Conservation (phyloP, 2,113 vertebrate species). For the Glaucidium brasilianum region DNA sequence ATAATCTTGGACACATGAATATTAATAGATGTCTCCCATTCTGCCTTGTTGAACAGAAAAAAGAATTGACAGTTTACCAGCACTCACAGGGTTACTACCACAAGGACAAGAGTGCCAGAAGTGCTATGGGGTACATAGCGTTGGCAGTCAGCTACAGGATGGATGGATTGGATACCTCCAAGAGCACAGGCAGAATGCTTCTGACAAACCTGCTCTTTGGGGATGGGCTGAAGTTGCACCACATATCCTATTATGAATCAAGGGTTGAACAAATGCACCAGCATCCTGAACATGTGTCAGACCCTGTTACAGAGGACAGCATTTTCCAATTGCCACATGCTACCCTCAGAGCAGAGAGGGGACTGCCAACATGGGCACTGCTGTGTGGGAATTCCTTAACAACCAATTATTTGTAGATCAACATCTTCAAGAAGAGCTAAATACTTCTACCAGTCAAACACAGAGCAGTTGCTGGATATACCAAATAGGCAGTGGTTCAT, state of each 20-base stretch:
- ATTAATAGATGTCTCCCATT: neutral
- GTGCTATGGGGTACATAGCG: fast-evolving
- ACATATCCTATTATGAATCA: neutral
- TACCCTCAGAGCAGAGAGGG: neutral
- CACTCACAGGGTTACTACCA: neutral
- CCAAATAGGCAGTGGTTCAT: neutral
- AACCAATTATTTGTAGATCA: neutral
- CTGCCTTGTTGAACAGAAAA: neutral
- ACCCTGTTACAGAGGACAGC: neutral
- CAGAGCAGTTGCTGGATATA: neutral
- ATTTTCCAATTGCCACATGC: neutral
- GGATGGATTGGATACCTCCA: neutral
- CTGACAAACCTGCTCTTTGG: neutral
- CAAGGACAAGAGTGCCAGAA: neutral
- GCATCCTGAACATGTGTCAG: neutral
- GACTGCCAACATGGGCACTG: neutral
- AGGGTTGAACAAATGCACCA: neutral
- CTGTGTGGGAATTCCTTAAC: neutral
- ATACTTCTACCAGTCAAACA: neutral
- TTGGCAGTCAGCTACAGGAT: neutral
- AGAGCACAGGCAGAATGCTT: neutral
- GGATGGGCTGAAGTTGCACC: neutral
- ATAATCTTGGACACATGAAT: neutral
- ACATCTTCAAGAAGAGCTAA: neutral
- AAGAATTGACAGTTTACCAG: constrained; percentile 24